phyloP scores from a whole-genome alignment of 1,140 invertebrate species.

The Saccostrea glomerata region DNA sequence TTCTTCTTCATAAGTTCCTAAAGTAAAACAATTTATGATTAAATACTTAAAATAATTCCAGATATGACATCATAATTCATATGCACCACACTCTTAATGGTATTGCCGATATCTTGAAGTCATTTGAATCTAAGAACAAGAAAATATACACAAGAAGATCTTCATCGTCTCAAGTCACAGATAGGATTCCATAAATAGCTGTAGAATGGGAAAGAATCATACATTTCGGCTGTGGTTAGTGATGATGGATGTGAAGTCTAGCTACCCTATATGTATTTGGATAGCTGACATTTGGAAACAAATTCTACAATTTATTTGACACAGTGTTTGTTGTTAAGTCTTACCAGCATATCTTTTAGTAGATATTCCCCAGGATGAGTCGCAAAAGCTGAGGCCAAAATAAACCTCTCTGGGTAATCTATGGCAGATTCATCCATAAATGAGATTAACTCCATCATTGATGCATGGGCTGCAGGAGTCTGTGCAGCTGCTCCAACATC shows the following conservation, averaged over 20 bases:
- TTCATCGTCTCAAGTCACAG: no score
- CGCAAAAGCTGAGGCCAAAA: constrained; percentile 73
- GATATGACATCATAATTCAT: no score
- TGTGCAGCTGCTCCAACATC: constrained; percentile 77
- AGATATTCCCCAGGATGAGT: constrained; percentile 74
- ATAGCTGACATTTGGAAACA: not conserved
- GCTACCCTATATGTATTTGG: not conserved
- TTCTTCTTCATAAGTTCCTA: constrained; percentile 65
- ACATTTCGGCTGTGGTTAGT: no score
- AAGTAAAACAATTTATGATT: not conserved
- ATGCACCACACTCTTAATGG: no score
- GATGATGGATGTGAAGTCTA: no score
- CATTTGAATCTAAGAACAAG: no score
- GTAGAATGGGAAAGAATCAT: no score
- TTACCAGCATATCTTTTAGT: constrained; percentile 73
- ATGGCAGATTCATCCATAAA: constrained; percentile 71
- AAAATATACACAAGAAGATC: not conserved
- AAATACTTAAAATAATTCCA: no score
- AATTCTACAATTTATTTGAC: not conserved
- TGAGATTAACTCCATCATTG: constrained; percentile 72
- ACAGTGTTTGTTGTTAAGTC: not conserved
- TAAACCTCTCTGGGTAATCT: constrained; percentile 71
- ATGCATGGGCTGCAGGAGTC: constrained; percentile 69
- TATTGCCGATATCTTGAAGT: no score
- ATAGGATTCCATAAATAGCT: no score